Conservation (phyloP, 1,140 invertebrate genomes). For the Drosophila seguyi region DNA sequence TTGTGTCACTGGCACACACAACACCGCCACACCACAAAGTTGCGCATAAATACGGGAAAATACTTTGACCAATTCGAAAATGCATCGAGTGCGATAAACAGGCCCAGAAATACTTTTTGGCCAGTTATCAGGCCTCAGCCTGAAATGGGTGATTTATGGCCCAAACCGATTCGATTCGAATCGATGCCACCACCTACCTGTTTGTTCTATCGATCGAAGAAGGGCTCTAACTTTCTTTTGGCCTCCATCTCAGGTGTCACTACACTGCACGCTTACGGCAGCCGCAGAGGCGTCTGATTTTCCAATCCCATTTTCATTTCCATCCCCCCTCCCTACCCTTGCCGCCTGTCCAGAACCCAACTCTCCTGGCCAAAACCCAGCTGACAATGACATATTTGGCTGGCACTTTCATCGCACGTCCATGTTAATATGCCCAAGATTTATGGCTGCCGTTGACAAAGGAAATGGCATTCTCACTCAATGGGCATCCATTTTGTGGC, state of each 20-base stretch:
- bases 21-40: constrained; percentile 24
- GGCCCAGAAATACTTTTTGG: constrained; percentile 57
- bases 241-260: constrained; percentile 69
- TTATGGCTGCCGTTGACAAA: constrained; percentile 72
- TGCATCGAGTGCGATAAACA: constrained; percentile 61
- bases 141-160: constrained; percentile 66
- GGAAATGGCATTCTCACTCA: constrained; percentile 76
- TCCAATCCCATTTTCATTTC: constrained; percentile 14
- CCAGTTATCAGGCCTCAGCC: constrained; percentile 68
- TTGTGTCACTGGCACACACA: constrained; percentile 60
- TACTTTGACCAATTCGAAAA: constrained; percentile 78
- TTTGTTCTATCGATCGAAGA: constrained; percentile 30
- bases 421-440: constrained; percentile 81
- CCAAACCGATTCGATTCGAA: constrained; percentile 37
- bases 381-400: constrained; percentile 83
- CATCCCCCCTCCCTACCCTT: background rate
- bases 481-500: constrained; percentile 71
- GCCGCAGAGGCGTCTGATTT: constrained; percentile 62
- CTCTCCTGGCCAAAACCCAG: constrained; percentile 25
- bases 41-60: constrained; percentile 65
- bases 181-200: constrained; percentile 34
- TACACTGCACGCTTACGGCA: constrained; percentile 61
- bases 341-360: background rate
- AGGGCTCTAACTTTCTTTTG: constrained; percentile 42
- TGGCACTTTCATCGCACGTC: constrained; percentile 81